Evolutionary conservation across 1,140 invertebrate genomes (phyloP), one percentile per base, ranked within the genome.

Genomic region (Dinoponera quadriceps): DNA sequence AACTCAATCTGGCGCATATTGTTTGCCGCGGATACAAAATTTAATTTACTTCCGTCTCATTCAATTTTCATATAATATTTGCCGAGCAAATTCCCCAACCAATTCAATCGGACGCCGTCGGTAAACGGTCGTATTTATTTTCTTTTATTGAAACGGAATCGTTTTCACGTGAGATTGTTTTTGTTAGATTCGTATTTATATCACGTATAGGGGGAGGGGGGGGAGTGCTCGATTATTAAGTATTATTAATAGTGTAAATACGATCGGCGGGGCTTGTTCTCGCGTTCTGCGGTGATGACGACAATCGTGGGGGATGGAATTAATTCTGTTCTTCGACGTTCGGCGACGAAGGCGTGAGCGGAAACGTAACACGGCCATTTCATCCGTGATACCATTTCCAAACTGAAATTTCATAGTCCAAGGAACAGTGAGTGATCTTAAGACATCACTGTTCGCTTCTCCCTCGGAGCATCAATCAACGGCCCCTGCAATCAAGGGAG

Each of bases 61-160:
- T 89, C 84, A 85, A 89, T 88, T 88, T 87, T 89, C 84, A 85
- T 81, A 73, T 85, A 83, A 86, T 89, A 84, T 89, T 89, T 88
- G 77, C 75, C 74, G 65, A 86, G 83, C 66, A 82, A 83, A 87
- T 88, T 85, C 85, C 85, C 75, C 20, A 66, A 83, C 82, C 88
- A 89, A 89, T 89, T 82, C 78, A 69, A 69, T 83, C 80, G 80
- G 48, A 59, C 69, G 78, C 57, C 73, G 73, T 82, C 84, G 73
- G 78, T 85, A 87, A 89, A 90, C 84, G 74, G 62, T 54, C 71
- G 82, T 89, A 87, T 89, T 89, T 90, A 88, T 88, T 89, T 86
- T 85, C 89, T 90, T 89, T 89, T 86, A 90, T 89, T 89, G 81
- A 90, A 90, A 84, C 71, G 48, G 65, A 3, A 80, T 80, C 65